Evolutionary conservation across 2,797 vertebrate genomes (phyloP).

Genomic region (Spheniscus humboldti): DNA sequence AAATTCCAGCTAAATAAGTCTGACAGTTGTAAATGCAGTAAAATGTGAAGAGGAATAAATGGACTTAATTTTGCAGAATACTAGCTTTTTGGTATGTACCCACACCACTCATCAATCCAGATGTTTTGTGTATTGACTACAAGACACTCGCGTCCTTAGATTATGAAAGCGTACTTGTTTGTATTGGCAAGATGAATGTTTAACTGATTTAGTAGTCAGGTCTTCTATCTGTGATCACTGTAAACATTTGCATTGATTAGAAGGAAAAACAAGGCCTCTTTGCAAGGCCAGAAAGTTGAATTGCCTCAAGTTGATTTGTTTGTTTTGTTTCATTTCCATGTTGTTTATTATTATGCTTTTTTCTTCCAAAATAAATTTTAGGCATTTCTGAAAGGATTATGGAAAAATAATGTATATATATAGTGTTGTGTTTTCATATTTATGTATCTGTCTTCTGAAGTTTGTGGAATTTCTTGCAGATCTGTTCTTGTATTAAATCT

Average conservation of each 20-base stretch:
- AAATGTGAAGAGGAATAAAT: background rate
- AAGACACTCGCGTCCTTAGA: rapidly evolving
- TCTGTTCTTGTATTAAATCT: constrained; percentile 18
- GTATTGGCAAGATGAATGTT: background rate
- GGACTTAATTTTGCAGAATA: background rate
- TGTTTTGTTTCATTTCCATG: background rate
- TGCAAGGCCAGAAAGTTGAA: background rate
- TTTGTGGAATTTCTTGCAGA: background rate
- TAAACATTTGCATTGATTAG: constrained; percentile 9
- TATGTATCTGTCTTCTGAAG: background rate
- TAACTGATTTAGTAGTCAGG: background rate
- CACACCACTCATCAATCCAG: background rate
- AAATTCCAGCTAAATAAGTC: background rate
- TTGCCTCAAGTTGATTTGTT: background rate
- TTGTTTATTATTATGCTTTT: background rate
- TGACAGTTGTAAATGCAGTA: background rate
- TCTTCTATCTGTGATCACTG: background rate
- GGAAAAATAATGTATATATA: background rate
- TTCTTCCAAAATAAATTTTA: background rate
- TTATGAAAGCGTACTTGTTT: background rate
- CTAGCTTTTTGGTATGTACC: background rate
- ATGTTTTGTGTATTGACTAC: background rate
- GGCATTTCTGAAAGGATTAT: background rate
- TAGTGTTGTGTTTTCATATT: background rate
- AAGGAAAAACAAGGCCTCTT: background rate